Base-by-base conservation (phyloP, 2,113 vertebrate genomes). In the Prunella fulvescens region DNA sequence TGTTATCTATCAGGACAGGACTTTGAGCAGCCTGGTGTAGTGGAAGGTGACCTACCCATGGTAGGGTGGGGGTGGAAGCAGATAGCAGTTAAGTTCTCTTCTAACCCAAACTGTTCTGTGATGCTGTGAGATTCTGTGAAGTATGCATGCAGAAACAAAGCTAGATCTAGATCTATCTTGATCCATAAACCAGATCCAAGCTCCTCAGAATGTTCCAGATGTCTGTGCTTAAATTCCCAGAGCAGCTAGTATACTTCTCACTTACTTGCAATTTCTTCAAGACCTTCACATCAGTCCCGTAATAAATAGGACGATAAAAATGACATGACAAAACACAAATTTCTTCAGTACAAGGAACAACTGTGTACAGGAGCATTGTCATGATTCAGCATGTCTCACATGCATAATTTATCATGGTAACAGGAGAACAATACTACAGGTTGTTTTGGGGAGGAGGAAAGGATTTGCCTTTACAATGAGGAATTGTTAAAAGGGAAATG, bases 211-310 rank as follows among this genome's bases (percentile, higher is more conserved):
- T 40, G 17, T 56, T 91, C 73, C 51, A 19, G 33, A 44, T 60
- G 28, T 29, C 62, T 57, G 13, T 1, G 2, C 31, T 64, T 51
- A 60, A 86, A 76, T 56, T 80, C 58, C 37, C 66, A 48, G 48
- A 35, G 70, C 5, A 1, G 19, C 23, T 77, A 33, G 7, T 1
- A 1, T 0, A 3, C 28, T 45, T 71, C 39, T 26, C 1, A 1
- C 33, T 89, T 86, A 29, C 56, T 37, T 28, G n/a, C 40, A 81
- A 69, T 72, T 69, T 40, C 31, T 8, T 25, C 73, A 54, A 66
- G 47, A 79, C 25, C 37, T 19, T 48, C 29, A 29, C 9, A 9
- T 40, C 0, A 0, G 33, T 57, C 15, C 14, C 0, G 0, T 31
- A 60, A 44, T 65, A 81, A 93, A 61, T 3, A 57, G 31, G 16